phyloP scores from a whole-genome alignment of 2,113 vertebrate species.

The Casuarius casuarius region DNA sequence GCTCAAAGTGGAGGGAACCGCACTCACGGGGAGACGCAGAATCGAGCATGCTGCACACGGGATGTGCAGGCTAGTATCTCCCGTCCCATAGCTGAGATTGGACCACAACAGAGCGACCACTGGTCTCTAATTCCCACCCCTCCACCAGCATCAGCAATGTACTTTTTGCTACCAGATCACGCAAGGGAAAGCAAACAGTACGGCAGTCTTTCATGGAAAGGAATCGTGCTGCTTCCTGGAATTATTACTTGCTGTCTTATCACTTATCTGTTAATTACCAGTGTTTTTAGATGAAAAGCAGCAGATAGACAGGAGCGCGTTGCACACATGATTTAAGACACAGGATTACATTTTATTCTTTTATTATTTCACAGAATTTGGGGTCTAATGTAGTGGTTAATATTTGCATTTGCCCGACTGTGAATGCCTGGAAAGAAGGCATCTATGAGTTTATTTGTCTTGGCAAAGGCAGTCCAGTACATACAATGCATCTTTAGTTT shows the following conservation, averaged over 20 bases:
- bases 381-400: neutral
- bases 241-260: slow-evolving; percentile 26
- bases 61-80: neutral
- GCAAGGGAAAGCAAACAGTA: neutral
- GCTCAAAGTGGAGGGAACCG: accelerated
- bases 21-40: neutral
- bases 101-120: neutral
- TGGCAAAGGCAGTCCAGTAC: slow-evolving; percentile 1
- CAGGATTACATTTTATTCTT: neutral
- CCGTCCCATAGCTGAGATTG: neutral
- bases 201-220: neutral
- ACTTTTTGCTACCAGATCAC: neutral
- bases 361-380: slow-evolving; percentile 7
- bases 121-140: neutral
- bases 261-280: slow-evolving; percentile 46
- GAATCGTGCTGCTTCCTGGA: slow-evolving; percentile 50
- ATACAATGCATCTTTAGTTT: slow-evolving; percentile 56
- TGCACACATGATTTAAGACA: neutral
- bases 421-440: slow-evolving; percentile 11
- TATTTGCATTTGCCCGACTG: neutral
- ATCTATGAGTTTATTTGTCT: slow-evolving; percentile 44
- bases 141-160: neutral
- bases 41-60: neutral
- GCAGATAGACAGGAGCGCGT: slow-evolving; percentile 9
- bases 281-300: slow-evolving; percentile 5